These are phyloP conservation scores for Pantherophis alleghaniensis DNA, from an alignment of 2,797 vertebrate species.

Conservation along the genomic window DNA sequence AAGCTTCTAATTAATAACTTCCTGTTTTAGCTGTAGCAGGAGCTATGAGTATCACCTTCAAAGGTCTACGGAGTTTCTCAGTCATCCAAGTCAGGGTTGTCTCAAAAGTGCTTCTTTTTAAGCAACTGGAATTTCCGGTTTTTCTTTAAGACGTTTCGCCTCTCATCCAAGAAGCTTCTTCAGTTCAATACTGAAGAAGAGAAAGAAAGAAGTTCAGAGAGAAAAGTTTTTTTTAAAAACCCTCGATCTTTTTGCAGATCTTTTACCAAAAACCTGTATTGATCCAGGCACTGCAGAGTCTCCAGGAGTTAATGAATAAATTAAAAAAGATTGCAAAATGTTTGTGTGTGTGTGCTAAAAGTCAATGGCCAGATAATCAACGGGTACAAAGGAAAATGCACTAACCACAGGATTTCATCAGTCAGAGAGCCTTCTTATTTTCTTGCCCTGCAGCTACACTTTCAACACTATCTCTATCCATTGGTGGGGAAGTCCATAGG, in stretches of 20 bases:
- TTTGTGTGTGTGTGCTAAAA: background rate
- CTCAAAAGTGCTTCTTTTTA: background rate
- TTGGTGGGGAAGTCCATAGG: background rate
- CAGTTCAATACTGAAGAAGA: background rate
- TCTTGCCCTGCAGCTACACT: background rate
- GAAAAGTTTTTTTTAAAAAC: background rate
- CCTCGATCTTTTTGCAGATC: background rate
- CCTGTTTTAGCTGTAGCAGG: background rate
- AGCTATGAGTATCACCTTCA: background rate
- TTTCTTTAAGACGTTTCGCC: background rate
- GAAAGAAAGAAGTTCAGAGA: background rate
- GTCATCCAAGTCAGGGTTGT: background rate
- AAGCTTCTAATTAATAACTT: background rate
- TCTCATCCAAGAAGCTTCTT: background rate
- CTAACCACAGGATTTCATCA: background rate
- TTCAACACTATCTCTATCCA: background rate
- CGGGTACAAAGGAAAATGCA: background rate
- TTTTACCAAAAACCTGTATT: background rate
- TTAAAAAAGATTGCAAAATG: conserved; percentile 44
- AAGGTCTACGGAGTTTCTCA: background rate
- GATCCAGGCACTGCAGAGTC: background rate
- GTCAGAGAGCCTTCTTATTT: background rate
- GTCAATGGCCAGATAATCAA: too few species aligned
- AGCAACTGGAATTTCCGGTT: background rate
- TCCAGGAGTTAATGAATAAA: background rate